Evolutionary conservation across 2,797 vertebrate genomes (phyloP).

Genomic region (Iguana delicatissima): DNA sequence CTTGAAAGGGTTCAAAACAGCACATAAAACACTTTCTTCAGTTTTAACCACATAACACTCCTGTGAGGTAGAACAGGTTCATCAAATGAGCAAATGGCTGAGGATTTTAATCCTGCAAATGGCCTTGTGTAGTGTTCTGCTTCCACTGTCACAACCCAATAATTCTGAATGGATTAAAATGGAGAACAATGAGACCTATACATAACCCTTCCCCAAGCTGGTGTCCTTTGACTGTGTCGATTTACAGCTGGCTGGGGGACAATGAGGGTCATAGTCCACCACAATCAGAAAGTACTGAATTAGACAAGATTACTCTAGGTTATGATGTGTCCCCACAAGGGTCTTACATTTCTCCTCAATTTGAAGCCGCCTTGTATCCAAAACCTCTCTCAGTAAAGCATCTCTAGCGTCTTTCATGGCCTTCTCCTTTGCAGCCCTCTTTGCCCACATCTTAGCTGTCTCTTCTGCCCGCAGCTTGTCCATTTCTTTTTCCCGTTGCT

Average conservation of each 20-base stretch:
- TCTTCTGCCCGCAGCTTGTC: conserved; percentile 83
- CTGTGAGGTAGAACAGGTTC: neutral
- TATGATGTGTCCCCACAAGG: neutral
- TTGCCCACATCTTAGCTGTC: conserved; percentile 74
- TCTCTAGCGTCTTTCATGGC: conserved; percentile 80
- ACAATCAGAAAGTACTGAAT: neutral
- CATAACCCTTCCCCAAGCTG: neutral
- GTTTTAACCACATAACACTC: neutral
- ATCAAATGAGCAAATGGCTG: neutral
- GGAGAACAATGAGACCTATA: neutral
- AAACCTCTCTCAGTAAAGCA: conserved; percentile 84
- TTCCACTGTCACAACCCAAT: no score
- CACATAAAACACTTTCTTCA: no score
- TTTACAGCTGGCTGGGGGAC: neutral
- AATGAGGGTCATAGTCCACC: neutral
- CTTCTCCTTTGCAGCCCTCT: conserved; percentile 74
- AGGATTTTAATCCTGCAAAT: neutral
- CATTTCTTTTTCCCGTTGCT: conserved; percentile 78
- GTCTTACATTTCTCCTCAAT: conserved; percentile 88
- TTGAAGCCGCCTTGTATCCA: conserved; percentile 84
- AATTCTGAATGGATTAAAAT: neutral
- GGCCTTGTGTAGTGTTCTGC: neutral
- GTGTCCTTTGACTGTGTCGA: neutral
- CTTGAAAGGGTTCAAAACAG: neutral
- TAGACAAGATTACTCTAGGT: neutral